Evolutionary conservation across 2,888 invertebrate genomes (phyloP), one percentile per base, ranked within the genome.

Genomic region (Phalangium opilio): DNA sequence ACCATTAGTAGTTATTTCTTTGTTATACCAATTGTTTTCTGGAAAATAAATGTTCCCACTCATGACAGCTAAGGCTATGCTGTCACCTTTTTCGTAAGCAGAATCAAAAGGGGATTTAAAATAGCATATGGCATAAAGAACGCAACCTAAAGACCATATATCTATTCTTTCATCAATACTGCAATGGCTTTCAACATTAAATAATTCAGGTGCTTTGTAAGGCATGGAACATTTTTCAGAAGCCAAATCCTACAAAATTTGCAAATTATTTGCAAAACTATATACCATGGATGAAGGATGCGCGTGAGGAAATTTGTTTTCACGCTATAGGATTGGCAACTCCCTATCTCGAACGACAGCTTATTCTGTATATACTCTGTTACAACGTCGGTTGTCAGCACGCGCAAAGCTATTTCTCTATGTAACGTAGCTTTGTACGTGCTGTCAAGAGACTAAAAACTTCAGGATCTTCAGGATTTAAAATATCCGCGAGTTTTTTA

Each of bases 111-210:
- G 87, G 38, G 84, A 83, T 63, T 81, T 80, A 60, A 82, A 82
- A 62, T 78, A 87, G 60, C 84, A 81, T 68, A 86, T 71, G 1
- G 86, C 85, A 67, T 83, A 87, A 19, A 89, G 68, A 50, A 84
- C 72, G 66, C 87, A 89, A 12, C 87, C 89, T 54, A 87, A 69
- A 47, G 84, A 84, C 87, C 87, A 89, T 61, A 87, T 79, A 67
- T 89, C 87, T 33, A 83, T 82, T 55, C 83, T 69, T 65, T 86
- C 83, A 63, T 85, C 84, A 47, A 89, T 75, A 58, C 77, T 76
- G 59, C 80, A 77, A 60, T 82, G 79, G 50, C 79, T 78, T 65
- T 85, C 81, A 10, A 87, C 83, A 57, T 79, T 79, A 62, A 89
- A 90, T 43, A 90, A 67, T 65, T 89, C 89, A 1, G 89, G 89